Evolutionary conservation across 2,113 vertebrate genomes (phyloP).

Genomic region (Steatornis caripensis): DNA sequence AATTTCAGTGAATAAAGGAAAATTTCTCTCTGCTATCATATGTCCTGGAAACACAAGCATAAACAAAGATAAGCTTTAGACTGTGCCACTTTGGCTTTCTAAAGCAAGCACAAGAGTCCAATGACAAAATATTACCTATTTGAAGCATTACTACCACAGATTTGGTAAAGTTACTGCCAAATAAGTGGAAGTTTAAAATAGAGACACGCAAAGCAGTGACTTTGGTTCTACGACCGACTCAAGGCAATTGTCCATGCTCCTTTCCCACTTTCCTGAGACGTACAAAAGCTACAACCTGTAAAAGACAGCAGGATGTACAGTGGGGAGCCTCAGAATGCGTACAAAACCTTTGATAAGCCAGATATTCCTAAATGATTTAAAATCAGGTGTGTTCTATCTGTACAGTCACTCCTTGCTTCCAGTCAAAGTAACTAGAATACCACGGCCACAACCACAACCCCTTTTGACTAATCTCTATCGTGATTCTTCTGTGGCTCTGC

Average conservation of each 20-base stretch:
- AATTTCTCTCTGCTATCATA: neutral
- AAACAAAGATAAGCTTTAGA: neutral
- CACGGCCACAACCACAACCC: neutral
- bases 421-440: neutral
- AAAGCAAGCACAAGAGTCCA: neutral
- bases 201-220: neutral
- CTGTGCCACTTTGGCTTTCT: neutral
- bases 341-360: rapidly evolving
- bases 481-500: neutral
- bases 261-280: neutral
- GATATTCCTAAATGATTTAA: neutral
- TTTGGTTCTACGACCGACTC: neutral
- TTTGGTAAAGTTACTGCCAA: neutral
- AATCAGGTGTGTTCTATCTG: neutral
- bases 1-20: neutral
- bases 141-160: neutral
- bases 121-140: neutral
- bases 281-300: neutral
- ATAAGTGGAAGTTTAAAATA: neutral
- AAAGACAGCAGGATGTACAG: neutral
- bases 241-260: neutral
- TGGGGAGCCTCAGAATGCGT: rapidly evolving
- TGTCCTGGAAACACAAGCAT: neutral
- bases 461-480: neutral
- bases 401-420: neutral